These are phyloP conservation scores for Oxyura jamaicensis DNA, from an alignment of 2,113 vertebrate species.

Conservation along the genomic window DNA sequence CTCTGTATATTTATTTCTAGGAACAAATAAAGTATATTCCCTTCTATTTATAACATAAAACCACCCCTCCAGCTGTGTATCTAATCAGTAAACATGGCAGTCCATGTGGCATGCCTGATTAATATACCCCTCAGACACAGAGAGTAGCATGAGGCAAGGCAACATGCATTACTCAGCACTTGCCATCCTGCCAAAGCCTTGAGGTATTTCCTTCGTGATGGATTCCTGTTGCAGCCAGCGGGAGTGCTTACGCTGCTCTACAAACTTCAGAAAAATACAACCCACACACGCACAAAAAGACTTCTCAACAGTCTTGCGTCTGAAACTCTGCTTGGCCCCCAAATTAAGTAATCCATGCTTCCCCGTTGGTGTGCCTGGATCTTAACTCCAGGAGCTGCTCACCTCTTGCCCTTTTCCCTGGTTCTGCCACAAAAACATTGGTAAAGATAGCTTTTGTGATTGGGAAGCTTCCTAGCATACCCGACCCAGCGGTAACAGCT, in stretches of 20 bases:
- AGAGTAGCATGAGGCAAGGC: neutral
- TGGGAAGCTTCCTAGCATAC: neutral
- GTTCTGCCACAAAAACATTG: neutral
- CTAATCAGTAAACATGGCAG: conserved; percentile 53
- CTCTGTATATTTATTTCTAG: neutral
- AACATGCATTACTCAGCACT: conserved; percentile 23
- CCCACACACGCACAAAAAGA: neutral
- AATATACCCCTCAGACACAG: neutral
- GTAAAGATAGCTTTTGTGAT: neutral
- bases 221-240: neutral
- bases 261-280: neutral
- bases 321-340: neutral
- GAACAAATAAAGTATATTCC: neutral
- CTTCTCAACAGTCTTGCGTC: neutral
- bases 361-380: neutral
- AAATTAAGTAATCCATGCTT: accelerated
- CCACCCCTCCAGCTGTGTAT: conserved; percentile 52
- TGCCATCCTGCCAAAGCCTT: conserved; percentile 35
- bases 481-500: neutral
- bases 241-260: neutral
- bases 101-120: conserved; percentile 48
- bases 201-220: neutral
- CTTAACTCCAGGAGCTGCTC: neutral
- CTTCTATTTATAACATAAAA: conserved; percentile 45
- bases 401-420: neutral